Evolutionary conservation across 2,113 vertebrate genomes (phyloP).

Genomic region (Arothron firmamentum): DNA sequence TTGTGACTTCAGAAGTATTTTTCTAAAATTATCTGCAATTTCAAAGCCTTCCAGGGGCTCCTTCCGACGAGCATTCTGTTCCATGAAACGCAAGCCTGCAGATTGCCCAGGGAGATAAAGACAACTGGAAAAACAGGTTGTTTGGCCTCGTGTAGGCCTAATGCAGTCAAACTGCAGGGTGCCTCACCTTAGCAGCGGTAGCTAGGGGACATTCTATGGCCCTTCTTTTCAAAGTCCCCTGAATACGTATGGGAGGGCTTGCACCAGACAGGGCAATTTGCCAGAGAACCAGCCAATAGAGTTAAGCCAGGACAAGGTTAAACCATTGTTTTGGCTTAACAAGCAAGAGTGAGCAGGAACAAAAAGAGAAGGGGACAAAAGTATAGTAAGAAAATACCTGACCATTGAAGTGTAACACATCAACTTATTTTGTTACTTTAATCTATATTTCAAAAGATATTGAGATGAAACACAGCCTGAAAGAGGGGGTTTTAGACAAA

Average conservation of each 20-base stretch:
- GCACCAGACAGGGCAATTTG: constrained; percentile 72
- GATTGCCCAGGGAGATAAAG: constrained; percentile 69
- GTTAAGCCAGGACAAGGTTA: constrained; percentile 69
- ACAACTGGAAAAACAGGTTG: constrained; percentile 78
- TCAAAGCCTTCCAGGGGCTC: constrained; percentile 48
- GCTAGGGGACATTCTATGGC: constrained; percentile 68
- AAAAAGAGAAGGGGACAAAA: constrained; percentile 64
- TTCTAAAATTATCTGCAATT: constrained; percentile 53
- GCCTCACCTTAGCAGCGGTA: constrained; percentile 74
- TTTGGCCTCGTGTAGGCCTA: constrained; percentile 62
- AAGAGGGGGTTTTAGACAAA: not conserved
- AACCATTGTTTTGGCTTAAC: constrained; percentile 78
- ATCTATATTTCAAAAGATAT: constrained; percentile 25
- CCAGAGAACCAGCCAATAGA: constrained; percentile 73
- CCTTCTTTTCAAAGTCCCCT: constrained; percentile 70
- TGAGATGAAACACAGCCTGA: constrained; percentile 16
- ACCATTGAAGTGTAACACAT: constrained; percentile 65
- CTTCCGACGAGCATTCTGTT: constrained; percentile 48
- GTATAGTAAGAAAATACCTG: constrained; percentile 67
- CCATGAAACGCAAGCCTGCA: constrained; percentile 57
- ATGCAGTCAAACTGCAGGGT: constrained; percentile 57
- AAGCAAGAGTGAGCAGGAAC: constrained; percentile 75
- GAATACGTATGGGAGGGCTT: constrained; percentile 68
- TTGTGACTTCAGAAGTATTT: constrained; percentile 38
- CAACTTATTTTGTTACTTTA: constrained; percentile 63